Evolutionary conservation across 2,113 vertebrate species (phyloP).

Genomic region (Potamarius usumacintae): DNA sequence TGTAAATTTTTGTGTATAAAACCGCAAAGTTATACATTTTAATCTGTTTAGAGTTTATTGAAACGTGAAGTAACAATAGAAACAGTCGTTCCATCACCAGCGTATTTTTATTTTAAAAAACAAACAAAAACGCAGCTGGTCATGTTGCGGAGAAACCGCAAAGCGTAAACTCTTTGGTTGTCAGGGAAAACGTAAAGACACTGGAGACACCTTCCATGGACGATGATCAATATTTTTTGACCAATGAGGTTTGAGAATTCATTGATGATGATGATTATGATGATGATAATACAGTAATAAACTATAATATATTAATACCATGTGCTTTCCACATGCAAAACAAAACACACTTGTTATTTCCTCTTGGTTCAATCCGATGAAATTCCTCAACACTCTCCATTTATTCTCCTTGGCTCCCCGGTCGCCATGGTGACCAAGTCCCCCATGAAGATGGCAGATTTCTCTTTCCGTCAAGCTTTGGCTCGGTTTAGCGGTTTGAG

Average conservation of each 20-base stretch:
- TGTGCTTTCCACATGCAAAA: neutral
- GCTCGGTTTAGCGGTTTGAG: constrained; percentile 59
- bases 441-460: constrained; percentile 61
- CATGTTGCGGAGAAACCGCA: no score
- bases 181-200: neutral
- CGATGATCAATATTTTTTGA: neutral
- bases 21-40: neutral
- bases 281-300: neutral
- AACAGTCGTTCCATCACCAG: no score
- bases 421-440: constrained; percentile 69
- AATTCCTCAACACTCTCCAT: constrained; percentile 60
- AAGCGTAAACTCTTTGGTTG: neutral
- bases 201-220: neutral
- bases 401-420: constrained; percentile 60
- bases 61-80: no score
- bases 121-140: neutral
- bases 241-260: neutral
- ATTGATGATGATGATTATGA: neutral
- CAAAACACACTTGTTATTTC: neutral
- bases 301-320: neutral
- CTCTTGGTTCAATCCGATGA: constrained; percentile 33
- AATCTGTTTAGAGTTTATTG: no score
- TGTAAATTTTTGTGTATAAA: no score
- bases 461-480: constrained; percentile 44
- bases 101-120: no score